Base-by-base conservation (phyloP, 64 coral and sea anemone genomes). In the Anthopleura sola region DNA sequence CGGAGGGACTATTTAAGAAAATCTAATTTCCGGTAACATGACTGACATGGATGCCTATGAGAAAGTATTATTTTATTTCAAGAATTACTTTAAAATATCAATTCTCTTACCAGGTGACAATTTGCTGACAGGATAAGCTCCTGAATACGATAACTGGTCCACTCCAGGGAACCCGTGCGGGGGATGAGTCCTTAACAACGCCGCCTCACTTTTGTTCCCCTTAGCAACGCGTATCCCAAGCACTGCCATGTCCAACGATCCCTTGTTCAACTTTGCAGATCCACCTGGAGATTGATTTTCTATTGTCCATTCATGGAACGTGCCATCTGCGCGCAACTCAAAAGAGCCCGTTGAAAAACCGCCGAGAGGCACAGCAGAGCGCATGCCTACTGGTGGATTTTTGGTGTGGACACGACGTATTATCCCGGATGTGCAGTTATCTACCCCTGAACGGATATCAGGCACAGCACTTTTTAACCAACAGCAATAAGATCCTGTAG, bases 381-480 rank as follows among this genome's bases (percentile, higher is more conserved):
- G 94, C 94, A 96, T 96, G 68, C 94, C 94, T 31, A 84, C 28
- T 20, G 94, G 94, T 20, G 94, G 94, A 33, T 89, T 80, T 78
- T 81, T 96, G 6, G 83, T 89, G 19, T 86, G 53, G 68, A 88
- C 88, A 24, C 94, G 94, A 15, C 87, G 78, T 31, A 86, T 84
- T 31, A 96, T 92, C 79, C 94, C 94, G 39, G 94, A 96, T 87
- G 87, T 96, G 60, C 87, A 86, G 69, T 92, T 74, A 0, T 90
- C 80, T 39, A 64, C 78, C 20, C 90, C 88, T 19, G 38, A 46
- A 16, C 89, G 81, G n/a, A 89, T 87, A 16, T 90, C 64, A 10
- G 94, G 94, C 17, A 96, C 84, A n/a, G 94, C 94, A 76, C 94
- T 96, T 34, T 96, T 96, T 31, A 96, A 87, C 94, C 94, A 96